phyloP scores from a whole-genome alignment of 1,140 invertebrate genomes.

The Dinoponera quadriceps region DNA sequence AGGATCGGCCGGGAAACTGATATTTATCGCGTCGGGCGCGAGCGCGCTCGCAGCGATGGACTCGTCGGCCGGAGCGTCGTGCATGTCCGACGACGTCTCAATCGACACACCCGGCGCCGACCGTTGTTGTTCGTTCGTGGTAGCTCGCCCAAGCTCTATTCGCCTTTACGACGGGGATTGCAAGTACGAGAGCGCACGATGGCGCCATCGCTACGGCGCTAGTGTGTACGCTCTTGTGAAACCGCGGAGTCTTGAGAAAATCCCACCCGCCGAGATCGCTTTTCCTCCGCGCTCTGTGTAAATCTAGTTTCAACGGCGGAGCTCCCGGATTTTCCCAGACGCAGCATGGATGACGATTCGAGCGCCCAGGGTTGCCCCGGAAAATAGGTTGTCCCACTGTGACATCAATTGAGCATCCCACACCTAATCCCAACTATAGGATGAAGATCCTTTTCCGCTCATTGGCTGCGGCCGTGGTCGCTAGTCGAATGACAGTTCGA shows the following conservation, averaged over 20 bases:
- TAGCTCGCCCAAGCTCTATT: not conserved
- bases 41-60: conserved; percentile 16
- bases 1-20: conserved; percentile 64
- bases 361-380: no score
- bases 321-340: no score
- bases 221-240: conserved; percentile 29
- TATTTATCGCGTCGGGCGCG: conserved; percentile 61
- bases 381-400: no score
- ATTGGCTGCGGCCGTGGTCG: no score
- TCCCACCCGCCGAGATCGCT: conserved; percentile 36
- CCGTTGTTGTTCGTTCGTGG: conserved; percentile 35
- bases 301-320: conserved; percentile 48
- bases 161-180: conserved; percentile 31
- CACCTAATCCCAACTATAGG: no score
- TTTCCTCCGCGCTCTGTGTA: conserved; percentile 6
- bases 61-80: conserved; percentile 40
- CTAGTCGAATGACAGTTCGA: no score
- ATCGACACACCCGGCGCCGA: conserved; percentile 45
- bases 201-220: conserved; percentile 23
- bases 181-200: conserved; percentile 38
- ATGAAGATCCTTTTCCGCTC: no score
- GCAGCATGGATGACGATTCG: no score
- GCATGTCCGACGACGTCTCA: conserved; percentile 62
- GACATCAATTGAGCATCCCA: no score
- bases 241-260: conserved; percentile 48